These are phyloP conservation scores for Kryptolebias marmoratus DNA, from an alignment of 2,113 vertebrate genomes.

Conservation along the genomic window DNA sequence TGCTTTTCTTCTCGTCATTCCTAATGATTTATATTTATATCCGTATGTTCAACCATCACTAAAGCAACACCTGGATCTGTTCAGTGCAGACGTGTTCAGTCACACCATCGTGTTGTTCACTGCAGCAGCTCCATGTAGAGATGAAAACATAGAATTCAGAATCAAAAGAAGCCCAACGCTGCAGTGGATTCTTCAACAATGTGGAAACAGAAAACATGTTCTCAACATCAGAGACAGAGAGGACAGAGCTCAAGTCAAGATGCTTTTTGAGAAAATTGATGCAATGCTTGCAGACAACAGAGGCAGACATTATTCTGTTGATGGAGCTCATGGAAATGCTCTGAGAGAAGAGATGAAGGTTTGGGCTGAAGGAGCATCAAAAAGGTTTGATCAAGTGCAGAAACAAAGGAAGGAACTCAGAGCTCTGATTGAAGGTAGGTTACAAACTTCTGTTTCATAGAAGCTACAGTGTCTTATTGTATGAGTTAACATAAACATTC, in stretches of 20 bases:
- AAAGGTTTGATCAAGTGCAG: accelerated
- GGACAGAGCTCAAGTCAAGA: background rate
- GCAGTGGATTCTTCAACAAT: constrained; percentile 24
- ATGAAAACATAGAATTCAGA: background rate
- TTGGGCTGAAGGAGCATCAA: background rate
- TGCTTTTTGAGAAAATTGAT: background rate
- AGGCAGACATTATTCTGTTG: accelerated
- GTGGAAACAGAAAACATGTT: constrained; percentile 21
- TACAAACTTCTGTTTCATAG: background rate
- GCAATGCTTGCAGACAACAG: accelerated
- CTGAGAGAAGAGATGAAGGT: background rate
- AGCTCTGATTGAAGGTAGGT: constrained; percentile 17
- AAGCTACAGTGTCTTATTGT: background rate
- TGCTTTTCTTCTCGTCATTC: constrained; percentile 22
- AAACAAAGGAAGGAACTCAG: constrained; percentile 4
- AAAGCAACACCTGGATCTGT: background rate
- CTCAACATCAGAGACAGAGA: background rate
- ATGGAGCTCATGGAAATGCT: accelerated
- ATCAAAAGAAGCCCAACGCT: background rate
- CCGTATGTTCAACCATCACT: background rate
- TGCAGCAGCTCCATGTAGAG: background rate
- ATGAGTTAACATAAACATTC: background rate
- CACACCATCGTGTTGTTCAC: constrained; percentile 20
- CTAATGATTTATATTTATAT: accelerated
- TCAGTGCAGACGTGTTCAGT: background rate